A percentile compares a stretch with the other conserved stretches of the same genome.
Evolutionary conservation across 2,113 vertebrate genomes (phyloP).

Genomic region (Xyliphius kryptos): DNA sequence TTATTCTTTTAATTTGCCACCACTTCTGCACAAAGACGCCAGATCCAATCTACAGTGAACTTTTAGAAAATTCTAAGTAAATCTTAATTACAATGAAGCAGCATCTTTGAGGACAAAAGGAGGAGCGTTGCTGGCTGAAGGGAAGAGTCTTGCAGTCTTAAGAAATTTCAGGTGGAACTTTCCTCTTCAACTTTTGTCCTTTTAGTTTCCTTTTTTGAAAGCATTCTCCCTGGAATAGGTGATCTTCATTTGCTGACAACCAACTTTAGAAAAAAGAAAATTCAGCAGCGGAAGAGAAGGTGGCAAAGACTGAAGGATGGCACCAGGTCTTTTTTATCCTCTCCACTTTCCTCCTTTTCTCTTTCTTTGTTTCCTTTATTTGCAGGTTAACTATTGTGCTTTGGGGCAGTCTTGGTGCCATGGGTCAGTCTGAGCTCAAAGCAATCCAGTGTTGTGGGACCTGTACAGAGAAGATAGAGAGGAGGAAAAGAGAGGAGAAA

Average conservation of each 20-base stretch:
- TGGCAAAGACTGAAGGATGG: no score
- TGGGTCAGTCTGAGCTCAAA: no score
- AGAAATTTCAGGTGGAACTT: conserved; percentile 41
- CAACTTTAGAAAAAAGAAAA: conserved; percentile 25
- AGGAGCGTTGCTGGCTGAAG: conserved; percentile 26
- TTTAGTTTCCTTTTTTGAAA: conserved; percentile 32
- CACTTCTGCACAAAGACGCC: conserved; percentile 40
- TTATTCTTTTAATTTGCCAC: conserved; percentile 34
- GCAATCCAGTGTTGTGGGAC: no score
- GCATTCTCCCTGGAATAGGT: conserved; percentile 52
- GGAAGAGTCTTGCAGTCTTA: conserved; percentile 43
- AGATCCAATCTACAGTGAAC: conserved; percentile 45
- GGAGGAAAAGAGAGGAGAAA: no score
- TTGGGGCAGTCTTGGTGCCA: no score
- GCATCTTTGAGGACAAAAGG: conserved; percentile 46
- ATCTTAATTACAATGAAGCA: conserved; percentile 51
- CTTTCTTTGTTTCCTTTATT: no score
- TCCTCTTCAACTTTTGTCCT: conserved; percentile 3
- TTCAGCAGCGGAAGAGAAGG: no score
- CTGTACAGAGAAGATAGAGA: no score
- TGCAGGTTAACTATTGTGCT: no score
- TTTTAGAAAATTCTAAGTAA: conserved; percentile 47
- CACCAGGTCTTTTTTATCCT: no score
- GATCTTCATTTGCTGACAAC: conserved; percentile 31
- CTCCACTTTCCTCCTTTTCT: no score